phyloP scores from a whole-genome alignment of 2,888 invertebrate genomes.

The Papilio protenor region DNA sequence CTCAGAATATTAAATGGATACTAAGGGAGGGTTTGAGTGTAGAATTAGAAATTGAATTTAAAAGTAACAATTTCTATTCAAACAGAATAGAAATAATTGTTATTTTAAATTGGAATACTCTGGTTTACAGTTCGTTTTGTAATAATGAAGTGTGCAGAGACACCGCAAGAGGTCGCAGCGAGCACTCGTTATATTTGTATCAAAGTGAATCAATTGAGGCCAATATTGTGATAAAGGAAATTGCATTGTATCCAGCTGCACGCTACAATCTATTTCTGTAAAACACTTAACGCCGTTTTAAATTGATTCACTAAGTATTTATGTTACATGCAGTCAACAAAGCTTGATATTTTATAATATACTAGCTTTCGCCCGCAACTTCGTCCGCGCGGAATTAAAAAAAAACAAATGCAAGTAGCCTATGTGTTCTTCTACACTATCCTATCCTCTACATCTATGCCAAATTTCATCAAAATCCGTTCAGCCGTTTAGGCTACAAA shows the following conservation, averaged over 20 bases:
- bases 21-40: background rate
- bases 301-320: background rate
- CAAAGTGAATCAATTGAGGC: constrained; percentile 41
- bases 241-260: constrained; percentile 35
- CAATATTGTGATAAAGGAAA: constrained; percentile 41
- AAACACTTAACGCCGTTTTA: constrained; percentile 13
- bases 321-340: background rate
- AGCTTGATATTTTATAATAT: background rate
- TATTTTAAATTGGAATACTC: background rate
- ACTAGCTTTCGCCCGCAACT: too few relatives aligned
- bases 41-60: background rate
- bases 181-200: constrained; percentile 35
- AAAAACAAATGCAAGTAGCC: too few relatives aligned
- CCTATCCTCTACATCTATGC: too few relatives aligned
- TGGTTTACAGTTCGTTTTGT: constrained; percentile 8
- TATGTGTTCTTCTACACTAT: too few relatives aligned
- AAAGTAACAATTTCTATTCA: background rate
- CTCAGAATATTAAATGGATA: background rate
- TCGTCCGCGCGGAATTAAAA: too few relatives aligned
- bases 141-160: constrained; percentile 13
- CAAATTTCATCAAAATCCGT: too few relatives aligned
- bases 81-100: background rate
- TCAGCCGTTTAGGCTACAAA: too few relatives aligned
- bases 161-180: constrained; percentile 1
- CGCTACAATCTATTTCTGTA: constrained; percentile 23